Evolutionary conservation across 2,797 vertebrate genomes (phyloP).

Genomic region (Apogon talboti): DNA sequence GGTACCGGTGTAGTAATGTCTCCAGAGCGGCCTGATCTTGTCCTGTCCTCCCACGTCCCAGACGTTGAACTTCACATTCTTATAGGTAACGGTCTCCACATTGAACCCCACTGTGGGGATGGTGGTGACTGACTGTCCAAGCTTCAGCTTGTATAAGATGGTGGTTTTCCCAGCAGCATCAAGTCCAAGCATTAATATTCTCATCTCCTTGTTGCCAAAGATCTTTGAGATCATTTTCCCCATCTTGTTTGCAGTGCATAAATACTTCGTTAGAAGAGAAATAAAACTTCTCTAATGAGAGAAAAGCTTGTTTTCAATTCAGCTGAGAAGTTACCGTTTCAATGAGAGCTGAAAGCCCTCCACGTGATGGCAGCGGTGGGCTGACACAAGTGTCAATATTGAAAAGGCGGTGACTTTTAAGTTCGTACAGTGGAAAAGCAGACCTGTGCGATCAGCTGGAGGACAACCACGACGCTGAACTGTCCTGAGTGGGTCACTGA

Average conservation of each 20-base stretch:
- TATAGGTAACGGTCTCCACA: slow-evolving; percentile 98
- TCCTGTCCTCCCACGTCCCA: slow-evolving; percentile 99
- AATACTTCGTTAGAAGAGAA: slow-evolving; percentile 65
- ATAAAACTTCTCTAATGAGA: slow-evolving; percentile 36
- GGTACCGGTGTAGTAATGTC: slow-evolving; percentile 99
- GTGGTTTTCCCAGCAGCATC: slow-evolving; percentile 98
- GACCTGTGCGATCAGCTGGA: slow-evolving; percentile 31
- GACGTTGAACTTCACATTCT: slow-evolving; percentile 99
- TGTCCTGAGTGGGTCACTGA: slow-evolving; percentile 52
- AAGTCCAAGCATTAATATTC: slow-evolving; percentile 98
- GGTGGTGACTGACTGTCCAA: slow-evolving; percentile 98
- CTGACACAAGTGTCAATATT: slow-evolving; percentile 58
- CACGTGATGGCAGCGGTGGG: slow-evolving; percentile 66
- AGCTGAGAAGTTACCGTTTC: slow-evolving; percentile 25
- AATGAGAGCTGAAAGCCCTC: slow-evolving; percentile 34
- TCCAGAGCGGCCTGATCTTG: slow-evolving; percentile 97
- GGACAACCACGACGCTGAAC: slow-evolving; percentile 14
- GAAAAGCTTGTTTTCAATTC: slow-evolving; percentile 18
- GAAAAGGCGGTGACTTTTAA: slow-evolving; percentile 51
- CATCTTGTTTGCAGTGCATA: slow-evolving; percentile 88
- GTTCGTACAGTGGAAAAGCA: slow-evolving; percentile 20
- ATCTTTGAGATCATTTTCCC: slow-evolving; percentile 98
- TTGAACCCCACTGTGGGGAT: slow-evolving; percentile 99
- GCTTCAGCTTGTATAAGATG: slow-evolving; percentile 98
- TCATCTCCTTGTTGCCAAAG: slow-evolving; percentile 99